Evolutionary conservation across 2,888 invertebrate genomes (phyloP).

Genomic region (Sicus ferrugineus): DNA sequence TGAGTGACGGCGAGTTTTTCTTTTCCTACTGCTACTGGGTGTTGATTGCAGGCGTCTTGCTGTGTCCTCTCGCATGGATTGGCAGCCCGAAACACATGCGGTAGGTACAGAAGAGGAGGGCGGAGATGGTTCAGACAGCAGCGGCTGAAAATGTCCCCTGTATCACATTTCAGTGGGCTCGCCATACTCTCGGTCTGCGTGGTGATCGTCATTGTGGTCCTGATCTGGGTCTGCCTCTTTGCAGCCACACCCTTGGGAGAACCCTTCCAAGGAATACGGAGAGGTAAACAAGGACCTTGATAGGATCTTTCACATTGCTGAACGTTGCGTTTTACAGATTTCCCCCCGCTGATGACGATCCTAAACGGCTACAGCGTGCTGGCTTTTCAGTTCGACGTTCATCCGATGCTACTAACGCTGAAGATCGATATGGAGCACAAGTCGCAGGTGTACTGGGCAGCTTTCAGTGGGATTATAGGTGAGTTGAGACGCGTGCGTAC

Average conservation of each 20-base stretch:
- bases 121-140: background rate
- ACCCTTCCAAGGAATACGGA: slow-evolving; percentile 58
- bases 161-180: slow-evolving; percentile 50
- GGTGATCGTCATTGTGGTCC: slow-evolving; percentile 71
- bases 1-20: slow-evolving; percentile 71
- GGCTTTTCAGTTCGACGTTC: slow-evolving; percentile 81
- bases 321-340: slow-evolving; percentile 50
- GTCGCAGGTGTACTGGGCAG: slow-evolving; percentile 75
- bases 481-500: slow-evolving; percentile 47
- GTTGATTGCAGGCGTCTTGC: slow-evolving; percentile 74
- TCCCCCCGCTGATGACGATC: slow-evolving; percentile 66
- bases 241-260: slow-evolving; percentile 56
- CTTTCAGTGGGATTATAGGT: slow-evolving; percentile 76
- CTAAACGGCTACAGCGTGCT: slow-evolving; percentile 73
- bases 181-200: slow-evolving; percentile 73
- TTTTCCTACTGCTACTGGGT: slow-evolving; percentile 86
- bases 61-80: slow-evolving; percentile 86
- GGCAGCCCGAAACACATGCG: slow-evolving; percentile 93
- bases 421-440: slow-evolving; percentile 91
- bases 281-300: slow-evolving; percentile 43
- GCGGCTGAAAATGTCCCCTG: background rate
- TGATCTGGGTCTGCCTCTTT: slow-evolving; percentile 74
- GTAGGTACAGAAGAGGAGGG: slow-evolving; percentile 66
- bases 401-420: slow-evolving; percentile 85
- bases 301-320: background rate